Evolutionary conservation across 2,797 vertebrate genomes (phyloP).

Genomic region (Rhynchotus rufescens): DNA sequence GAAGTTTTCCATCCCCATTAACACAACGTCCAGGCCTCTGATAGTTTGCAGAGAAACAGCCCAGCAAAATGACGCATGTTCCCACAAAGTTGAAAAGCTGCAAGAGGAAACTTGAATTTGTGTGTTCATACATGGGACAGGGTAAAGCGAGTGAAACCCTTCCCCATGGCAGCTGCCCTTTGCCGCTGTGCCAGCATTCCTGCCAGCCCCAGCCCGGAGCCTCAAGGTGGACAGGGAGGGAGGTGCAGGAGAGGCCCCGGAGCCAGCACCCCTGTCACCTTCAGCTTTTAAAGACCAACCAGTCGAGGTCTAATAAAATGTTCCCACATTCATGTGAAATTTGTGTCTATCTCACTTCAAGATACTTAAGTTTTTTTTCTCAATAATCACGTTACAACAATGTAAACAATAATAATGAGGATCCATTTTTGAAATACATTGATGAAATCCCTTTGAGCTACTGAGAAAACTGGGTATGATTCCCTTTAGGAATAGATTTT

Average conservation of each 20-base stretch:
- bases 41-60: neutral
- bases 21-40: conserved; percentile 18
- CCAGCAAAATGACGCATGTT: conserved; percentile 5
- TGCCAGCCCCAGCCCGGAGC: neutral
- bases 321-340: neutral
- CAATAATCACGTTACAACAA: neutral
- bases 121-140: neutral
- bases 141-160: neutral
- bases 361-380: neutral
- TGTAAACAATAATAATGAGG: neutral
- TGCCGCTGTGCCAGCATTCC: neutral
- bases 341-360: neutral
- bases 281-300: neutral
- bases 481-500: neutral
- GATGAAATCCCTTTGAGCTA: neutral
- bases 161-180: neutral
- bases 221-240: no score
- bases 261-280: neutral
- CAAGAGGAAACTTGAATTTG: neutral
- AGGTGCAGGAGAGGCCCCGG: neutral
- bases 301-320: neutral
- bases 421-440: neutral
- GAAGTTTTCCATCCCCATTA: conserved; percentile 45
- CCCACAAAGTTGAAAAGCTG: neutral
- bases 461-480: neutral